These are phyloP conservation scores for Nesogale talazaci DNA, from an alignment of 2,113 vertebrate genomes.

Conservation along the genomic window DNA sequence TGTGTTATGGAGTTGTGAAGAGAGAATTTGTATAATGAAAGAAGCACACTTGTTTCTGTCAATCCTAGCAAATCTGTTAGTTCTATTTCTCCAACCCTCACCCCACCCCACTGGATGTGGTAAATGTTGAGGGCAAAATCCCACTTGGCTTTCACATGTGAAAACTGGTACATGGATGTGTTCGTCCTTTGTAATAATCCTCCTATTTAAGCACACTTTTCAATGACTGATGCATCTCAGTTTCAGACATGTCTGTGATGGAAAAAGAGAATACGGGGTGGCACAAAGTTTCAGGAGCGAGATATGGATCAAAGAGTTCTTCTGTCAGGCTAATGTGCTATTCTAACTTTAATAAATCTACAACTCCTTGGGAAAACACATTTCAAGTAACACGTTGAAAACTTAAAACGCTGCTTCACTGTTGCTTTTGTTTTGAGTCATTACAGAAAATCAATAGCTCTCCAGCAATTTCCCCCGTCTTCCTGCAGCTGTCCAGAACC, in stretches of 20 bases:
- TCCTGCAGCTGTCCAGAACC: slow-evolving; percentile 61
- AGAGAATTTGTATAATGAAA: slow-evolving; percentile 35
- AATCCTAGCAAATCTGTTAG: not conserved
- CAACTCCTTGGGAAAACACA: not conserved
- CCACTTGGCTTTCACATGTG: slow-evolving; percentile 23
- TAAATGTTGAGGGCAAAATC: slow-evolving; percentile 13
- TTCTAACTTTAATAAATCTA: not conserved
- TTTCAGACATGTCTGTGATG: not conserved
- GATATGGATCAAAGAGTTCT: not conserved
- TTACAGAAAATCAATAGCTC: slow-evolving; percentile 16
- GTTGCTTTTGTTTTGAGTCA: not conserved
- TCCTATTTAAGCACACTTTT: not conserved
- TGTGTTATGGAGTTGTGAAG: not conserved
- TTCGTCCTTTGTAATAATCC: slow-evolving; percentile 9
- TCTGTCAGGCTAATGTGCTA: not conserved
- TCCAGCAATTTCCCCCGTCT: not conserved
- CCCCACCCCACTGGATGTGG: not conserved
- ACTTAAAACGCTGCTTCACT: not conserved
- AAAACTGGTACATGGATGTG: not conserved
- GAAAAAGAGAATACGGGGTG: not conserved
- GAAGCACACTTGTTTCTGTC: not conserved
- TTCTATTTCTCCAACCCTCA: too few relatives aligned
- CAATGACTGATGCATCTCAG: not conserved
- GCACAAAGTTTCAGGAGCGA: not conserved
- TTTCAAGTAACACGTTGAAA: not conserved